Conservation (phyloP, 2,888 invertebrate species). For the Hymenopus coronatus region DNA sequence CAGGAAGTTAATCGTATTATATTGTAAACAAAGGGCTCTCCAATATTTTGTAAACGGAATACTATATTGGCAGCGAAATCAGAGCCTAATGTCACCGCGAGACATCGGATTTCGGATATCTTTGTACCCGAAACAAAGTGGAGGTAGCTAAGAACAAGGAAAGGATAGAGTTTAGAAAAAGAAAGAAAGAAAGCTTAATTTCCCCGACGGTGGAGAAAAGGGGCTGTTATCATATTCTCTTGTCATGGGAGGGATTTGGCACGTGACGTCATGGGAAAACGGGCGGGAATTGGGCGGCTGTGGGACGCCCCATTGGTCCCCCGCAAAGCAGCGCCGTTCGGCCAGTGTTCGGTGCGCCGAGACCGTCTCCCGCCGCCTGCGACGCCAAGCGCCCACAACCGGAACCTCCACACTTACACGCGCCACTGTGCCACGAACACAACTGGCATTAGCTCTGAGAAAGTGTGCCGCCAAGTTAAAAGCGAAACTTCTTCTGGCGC, state of each 20-base stretch:
- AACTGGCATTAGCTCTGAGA: not conserved
- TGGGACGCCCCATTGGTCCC: constrained; percentile 38
- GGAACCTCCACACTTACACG: constrained; percentile 15
- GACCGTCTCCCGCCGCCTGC: constrained; percentile 6
- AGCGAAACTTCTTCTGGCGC: not conserved
- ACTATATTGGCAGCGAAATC: not conserved
- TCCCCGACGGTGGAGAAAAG: not conserved
- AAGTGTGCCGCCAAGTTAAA: not conserved
- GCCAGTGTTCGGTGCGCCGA: constrained; percentile 31
- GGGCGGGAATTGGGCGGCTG: constrained; percentile 29
- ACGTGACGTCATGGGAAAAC: constrained; percentile 27
- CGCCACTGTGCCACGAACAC: not conserved
- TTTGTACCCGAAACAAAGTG: not conserved
- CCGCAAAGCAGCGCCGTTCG: constrained; percentile 38
- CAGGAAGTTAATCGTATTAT: no score
- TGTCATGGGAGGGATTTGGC: constrained; percentile 18
- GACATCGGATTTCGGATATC: not conserved
- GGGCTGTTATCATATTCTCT: not conserved
- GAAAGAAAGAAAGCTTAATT: constrained; percentile 1
- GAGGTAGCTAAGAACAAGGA: not conserved
- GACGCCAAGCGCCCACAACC: constrained; percentile 19
- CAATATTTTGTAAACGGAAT: no score
- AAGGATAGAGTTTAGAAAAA: not conserved
- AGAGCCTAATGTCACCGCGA: not conserved
- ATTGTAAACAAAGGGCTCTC: no score